A percentile compares a stretch with the other conserved stretches of the same genome.
phyloP scores from a whole-genome alignment of 2,888 invertebrate genomes.

The Andricus curvator region DNA sequence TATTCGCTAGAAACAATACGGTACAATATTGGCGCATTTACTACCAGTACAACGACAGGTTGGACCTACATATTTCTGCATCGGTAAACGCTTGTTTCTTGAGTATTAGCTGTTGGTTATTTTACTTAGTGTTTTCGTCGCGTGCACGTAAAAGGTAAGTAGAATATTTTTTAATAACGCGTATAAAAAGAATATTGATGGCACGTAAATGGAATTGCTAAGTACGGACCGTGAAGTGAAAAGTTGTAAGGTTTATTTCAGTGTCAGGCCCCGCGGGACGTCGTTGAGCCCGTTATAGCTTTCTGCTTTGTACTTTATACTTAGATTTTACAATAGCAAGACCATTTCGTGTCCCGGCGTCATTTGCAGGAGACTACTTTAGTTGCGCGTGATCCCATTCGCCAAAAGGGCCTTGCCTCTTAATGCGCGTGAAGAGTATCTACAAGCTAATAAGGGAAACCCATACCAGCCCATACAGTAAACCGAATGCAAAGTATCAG shows the following conservation, averaged over 20 bases:
- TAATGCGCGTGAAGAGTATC: conserved; percentile 41
- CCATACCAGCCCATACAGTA: conserved; percentile 32
- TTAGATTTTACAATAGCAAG: conserved; percentile 49
- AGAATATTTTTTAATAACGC: conserved; percentile 20
- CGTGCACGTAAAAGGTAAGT: conserved; percentile 15
- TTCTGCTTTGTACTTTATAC: conserved; percentile 47
- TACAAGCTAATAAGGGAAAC: conserved; percentile 50
- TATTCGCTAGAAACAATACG: conserved; percentile 9
- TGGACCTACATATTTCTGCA: conserved; percentile 16
- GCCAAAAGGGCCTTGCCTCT: conserved; percentile 29
- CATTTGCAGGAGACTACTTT: conserved; percentile 36
- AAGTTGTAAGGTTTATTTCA: conserved; percentile 52
- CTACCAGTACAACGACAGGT: not conserved
- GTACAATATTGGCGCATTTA: not conserved
- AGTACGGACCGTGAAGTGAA: conserved; percentile 53
- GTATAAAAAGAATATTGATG: conserved; percentile 15
- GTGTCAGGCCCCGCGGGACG: conserved; percentile 44
- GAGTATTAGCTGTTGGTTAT: not conserved
- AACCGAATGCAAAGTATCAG: conserved; percentile 38
- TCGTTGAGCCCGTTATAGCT: conserved; percentile 48
- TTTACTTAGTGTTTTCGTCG: conserved; percentile 6
- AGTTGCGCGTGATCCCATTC: conserved; percentile 9
- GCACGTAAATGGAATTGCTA: conserved; percentile 54
- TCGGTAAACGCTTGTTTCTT: not conserved
- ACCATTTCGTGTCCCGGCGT: conserved; percentile 42